A percentile compares a stretch with the other conserved stretches of the same genome.
These are phyloP conservation scores for Drosophila sulfurigaster DNA, from an alignment of 1,140 invertebrate species.

Conservation along the genomic window DNA sequence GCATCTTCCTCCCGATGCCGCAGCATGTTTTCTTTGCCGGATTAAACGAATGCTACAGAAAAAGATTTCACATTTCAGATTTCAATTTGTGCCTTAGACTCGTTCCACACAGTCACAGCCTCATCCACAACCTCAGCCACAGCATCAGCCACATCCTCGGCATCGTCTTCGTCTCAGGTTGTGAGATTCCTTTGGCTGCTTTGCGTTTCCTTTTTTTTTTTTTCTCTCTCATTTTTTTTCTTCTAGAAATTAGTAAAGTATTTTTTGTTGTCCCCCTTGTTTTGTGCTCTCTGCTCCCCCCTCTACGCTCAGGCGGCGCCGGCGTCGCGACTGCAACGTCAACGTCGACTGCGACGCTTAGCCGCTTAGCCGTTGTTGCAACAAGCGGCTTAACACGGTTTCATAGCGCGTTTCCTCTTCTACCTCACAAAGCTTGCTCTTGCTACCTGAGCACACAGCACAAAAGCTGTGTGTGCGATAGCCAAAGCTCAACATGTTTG, in stretches of 20 bases:
- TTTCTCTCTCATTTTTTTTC: conserved; percentile 7
- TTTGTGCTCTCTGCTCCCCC: conserved; percentile 15
- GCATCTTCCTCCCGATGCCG: conserved; percentile 38
- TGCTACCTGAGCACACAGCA: not conserved
- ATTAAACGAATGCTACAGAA: conserved; percentile 77
- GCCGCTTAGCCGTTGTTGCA: conserved; percentile 71
- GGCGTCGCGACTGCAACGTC: not conserved
- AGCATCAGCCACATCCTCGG: no score
- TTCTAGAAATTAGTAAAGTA: conserved; percentile 47
- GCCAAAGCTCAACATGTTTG: no score
- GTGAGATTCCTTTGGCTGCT: conserved; percentile 48
- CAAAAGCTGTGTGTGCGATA: no score
- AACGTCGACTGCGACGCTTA: not conserved
- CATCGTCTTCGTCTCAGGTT: not conserved
- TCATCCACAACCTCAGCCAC: no score
- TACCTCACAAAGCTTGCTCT: not conserved
- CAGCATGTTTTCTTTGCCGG: conserved; percentile 74
- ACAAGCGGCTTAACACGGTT: conserved; percentile 70
- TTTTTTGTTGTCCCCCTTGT: conserved; percentile 25
- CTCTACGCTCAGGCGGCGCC: conserved; percentile 10
- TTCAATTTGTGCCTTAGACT: not conserved
- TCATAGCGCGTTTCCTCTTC: conserved; percentile 1
- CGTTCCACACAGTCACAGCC: no score
- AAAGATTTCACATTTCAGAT: conserved; percentile 1
- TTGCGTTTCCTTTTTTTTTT: conserved; percentile 30